phyloP scores from a whole-genome alignment of 1,140 invertebrate species.

The Vanessa atalanta region DNA sequence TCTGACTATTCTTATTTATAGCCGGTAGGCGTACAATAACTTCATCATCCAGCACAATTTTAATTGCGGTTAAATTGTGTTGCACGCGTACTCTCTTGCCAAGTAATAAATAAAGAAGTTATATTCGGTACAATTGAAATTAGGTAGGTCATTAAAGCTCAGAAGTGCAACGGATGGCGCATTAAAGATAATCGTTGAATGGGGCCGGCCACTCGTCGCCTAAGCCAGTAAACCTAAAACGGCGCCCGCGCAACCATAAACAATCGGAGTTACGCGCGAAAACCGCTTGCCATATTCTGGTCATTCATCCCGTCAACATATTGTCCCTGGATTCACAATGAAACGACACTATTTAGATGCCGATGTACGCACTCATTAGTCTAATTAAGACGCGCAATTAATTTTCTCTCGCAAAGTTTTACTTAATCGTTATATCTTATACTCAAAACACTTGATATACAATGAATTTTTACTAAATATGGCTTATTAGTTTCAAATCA shows the following conservation, averaged over 20 bases:
- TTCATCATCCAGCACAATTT: constrained; percentile 54
- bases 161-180: constrained; percentile 57
- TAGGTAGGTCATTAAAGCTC: constrained; percentile 73
- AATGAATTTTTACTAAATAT: background rate
- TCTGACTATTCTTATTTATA: constrained; percentile 27
- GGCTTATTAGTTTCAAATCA: background rate
- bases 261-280: constrained; percentile 69
- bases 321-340: constrained; percentile 72
- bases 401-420: constrained; percentile 42
- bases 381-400: constrained; percentile 72
- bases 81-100: constrained; percentile 54
- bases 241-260: constrained; percentile 73
- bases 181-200: constrained; percentile 72
- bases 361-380: constrained; percentile 68
- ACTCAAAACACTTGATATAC: constrained; percentile 1
- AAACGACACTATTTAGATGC: constrained; percentile 61
- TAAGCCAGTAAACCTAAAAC: constrained; percentile 71
- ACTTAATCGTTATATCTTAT: constrained; percentile 4
- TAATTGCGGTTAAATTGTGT: constrained; percentile 72
- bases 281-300: constrained; percentile 66
- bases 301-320: constrained; percentile 76
- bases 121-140: constrained; percentile 79
- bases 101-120: constrained; percentile 75
- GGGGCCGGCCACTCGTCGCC: constrained; percentile 68
- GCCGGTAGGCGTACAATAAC: constrained; percentile 29